These are phyloP conservation scores for Trissonchulus latispiculum DNA, from an alignment of 2,888 invertebrate species.

Conservation along the genomic window DNA sequence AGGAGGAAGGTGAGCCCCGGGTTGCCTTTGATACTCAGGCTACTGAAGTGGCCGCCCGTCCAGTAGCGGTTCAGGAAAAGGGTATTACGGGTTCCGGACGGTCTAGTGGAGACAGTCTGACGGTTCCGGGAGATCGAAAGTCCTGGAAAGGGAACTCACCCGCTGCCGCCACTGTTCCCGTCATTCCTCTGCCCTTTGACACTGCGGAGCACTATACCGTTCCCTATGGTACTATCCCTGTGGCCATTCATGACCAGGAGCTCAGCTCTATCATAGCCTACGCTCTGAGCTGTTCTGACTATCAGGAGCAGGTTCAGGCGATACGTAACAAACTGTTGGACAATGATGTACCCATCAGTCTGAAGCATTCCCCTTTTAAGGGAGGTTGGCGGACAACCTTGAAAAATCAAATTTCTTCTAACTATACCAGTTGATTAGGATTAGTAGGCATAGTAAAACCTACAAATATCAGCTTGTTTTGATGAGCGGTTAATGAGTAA, in stretches of 20 bases:
- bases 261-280: conserved; percentile 75
- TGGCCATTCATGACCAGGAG: conserved; percentile 64
- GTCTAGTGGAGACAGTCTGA: background rate
- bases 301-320: conserved; percentile 50
- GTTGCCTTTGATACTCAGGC: background rate
- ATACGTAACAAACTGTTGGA: background rate
- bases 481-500: no score
- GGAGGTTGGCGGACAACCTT: no score
- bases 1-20: background rate
- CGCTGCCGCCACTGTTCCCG: no score
- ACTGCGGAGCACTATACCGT: conserved; percentile 61
- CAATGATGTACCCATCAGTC: conserved; percentile 12
- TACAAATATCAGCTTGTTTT: no score
- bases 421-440: no score
- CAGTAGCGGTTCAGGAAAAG: background rate
- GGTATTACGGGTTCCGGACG: background rate
- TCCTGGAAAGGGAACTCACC: background rate
- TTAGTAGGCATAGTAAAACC: no score
- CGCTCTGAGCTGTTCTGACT: conserved; percentile 62
- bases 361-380: conserved; percentile 22
- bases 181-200: conserved; percentile 41
- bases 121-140: background rate
- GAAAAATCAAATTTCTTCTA: no score
- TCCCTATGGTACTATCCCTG: conserved; percentile 45
- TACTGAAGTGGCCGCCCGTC: background rate